Percentiles rank a stretch among this genome's conserved stretches.
Conservation (phyloP, 2,113 vertebrate genomes). For the Chaetorhynchus papuensis region DNA sequence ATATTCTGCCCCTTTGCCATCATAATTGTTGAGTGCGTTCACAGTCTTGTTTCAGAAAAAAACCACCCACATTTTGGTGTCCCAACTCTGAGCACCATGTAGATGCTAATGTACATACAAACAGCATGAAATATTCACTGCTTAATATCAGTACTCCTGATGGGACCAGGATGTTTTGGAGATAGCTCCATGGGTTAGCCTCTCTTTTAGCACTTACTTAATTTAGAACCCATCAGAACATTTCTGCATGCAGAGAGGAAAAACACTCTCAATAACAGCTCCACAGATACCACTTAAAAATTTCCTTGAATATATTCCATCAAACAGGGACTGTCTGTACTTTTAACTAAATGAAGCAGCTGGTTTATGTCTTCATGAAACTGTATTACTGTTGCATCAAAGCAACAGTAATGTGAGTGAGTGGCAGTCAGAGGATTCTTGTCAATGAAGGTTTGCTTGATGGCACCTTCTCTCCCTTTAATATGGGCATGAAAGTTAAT, state of each 20-base stretch:
- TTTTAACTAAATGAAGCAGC: background rate
- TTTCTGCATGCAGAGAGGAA: background rate
- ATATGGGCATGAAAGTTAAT: background rate
- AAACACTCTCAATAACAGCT: background rate
- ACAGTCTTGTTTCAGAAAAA: background rate
- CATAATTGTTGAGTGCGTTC: background rate
- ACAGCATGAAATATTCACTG: background rate
- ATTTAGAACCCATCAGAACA: background rate
- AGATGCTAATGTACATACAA: background rate
- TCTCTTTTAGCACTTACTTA: background rate
- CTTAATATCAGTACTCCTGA: background rate
- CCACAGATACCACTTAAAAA: background rate
- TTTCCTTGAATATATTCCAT: background rate
- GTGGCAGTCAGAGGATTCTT: background rate
- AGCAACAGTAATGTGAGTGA: background rate
- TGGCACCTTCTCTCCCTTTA: background rate
- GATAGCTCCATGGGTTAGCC: background rate
- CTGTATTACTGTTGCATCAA: too few relatives aligned
- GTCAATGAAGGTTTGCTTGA: background rate
- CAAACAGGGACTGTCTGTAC: background rate
- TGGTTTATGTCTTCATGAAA: background rate
- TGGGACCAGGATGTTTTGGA: background rate
- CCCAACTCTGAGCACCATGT: background rate
- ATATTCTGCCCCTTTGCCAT: background rate
- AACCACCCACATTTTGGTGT: rapidly evolving